These are phyloP conservation scores for Alcis repandata DNA, from an alignment of 2,888 invertebrate species.

Conservation along the genomic window DNA sequence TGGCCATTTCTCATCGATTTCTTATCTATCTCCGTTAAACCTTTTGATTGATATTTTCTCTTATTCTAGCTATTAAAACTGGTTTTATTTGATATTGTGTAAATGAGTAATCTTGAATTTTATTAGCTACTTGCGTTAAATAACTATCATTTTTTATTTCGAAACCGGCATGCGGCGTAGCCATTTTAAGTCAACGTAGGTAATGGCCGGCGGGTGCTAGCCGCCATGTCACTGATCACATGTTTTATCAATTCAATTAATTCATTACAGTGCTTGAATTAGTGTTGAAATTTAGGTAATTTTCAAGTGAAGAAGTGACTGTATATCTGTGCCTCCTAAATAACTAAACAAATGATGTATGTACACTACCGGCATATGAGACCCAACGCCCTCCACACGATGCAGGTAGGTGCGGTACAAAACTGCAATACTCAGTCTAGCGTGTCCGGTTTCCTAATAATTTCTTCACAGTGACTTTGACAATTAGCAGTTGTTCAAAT, in stretches of 20 bases:
- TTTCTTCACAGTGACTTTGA: neutral
- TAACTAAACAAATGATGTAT: constrained; percentile 51
- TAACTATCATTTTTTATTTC: neutral
- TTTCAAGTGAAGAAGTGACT: neutral
- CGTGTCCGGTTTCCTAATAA: constrained; percentile 11
- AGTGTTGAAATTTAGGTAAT: neutral
- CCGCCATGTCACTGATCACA: constrained; percentile 80
- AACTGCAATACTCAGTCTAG: constrained; percentile 3
- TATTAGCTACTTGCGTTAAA: neutral
- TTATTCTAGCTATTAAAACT: neutral
- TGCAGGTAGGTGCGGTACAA: constrained; percentile 39
- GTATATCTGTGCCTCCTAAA: constrained; percentile 55
- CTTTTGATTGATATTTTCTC: neutral
- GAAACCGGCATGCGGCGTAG: constrained; percentile 72
- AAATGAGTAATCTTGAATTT: neutral
- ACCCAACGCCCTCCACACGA: constrained; percentile 41
- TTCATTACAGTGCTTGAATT: neutral
- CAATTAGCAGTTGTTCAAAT: neutral
- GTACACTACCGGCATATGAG: constrained; percentile 44
- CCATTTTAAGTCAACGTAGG: constrained; percentile 71
- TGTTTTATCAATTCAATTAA: constrained; percentile 48
- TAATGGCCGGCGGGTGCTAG: constrained; percentile 72
- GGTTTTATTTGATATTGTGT: neutral
- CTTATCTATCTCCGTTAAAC: neutral
- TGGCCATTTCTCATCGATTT: constrained; percentile 15